Percentiles rank a stretch among this genome's conserved stretches.
Evolutionary conservation across 2,797 vertebrate genomes (phyloP).

Genomic region (Choloepus didactylus): DNA sequence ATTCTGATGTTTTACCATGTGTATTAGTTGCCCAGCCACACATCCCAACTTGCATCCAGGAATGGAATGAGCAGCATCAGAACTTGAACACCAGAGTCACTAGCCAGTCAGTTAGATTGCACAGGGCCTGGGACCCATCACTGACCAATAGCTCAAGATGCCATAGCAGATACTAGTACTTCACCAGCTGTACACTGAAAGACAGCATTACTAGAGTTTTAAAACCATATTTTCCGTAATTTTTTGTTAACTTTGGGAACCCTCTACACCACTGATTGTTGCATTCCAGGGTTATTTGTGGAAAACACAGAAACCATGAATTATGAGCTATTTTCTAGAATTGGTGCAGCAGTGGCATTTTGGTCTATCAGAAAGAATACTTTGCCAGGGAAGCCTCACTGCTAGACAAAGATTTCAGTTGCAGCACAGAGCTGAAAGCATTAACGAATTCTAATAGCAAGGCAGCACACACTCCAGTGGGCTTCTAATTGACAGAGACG

Average conservation of each 20-base stretch:
- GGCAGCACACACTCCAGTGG: neutral
- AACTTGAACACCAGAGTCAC: neutral
- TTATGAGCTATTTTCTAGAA: neutral
- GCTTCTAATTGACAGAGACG: conserved; percentile 15
- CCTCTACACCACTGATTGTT: neutral
- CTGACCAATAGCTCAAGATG: neutral
- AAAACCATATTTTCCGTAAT: neutral
- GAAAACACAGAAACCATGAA: neutral
- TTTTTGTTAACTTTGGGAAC: neutral
- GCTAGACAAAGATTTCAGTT: neutral
- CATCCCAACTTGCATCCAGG: neutral
- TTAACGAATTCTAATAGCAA: neutral
- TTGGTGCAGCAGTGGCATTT: neutral
- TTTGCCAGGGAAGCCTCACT: neutral
- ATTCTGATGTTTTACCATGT: neutral
- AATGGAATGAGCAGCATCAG: neutral
- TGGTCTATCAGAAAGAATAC: neutral
- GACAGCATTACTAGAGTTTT: neutral
- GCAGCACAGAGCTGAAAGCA: neutral
- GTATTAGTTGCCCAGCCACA: neutral
- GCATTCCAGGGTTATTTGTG: neutral
- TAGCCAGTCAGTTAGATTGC: neutral
- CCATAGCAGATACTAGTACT: accelerated
- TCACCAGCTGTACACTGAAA: neutral
- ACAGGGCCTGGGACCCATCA: neutral